These are phyloP conservation scores for Argyrosomus regius DNA, from an alignment of 2,797 vertebrate species.

Conservation along the genomic window DNA sequence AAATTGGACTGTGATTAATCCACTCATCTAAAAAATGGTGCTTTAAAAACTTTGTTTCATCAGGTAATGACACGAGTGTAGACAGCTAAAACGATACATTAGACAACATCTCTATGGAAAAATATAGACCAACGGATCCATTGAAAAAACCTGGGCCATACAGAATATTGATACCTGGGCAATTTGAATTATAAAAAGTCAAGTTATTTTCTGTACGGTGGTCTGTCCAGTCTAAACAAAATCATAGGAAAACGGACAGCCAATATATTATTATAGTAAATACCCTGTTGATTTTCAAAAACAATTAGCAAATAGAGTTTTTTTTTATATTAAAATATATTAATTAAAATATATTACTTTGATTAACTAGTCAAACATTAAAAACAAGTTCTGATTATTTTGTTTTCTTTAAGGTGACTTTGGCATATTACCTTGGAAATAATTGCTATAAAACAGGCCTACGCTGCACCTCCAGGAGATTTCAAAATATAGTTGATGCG, in stretches of 20 bases:
- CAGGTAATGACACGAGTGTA: conserved; percentile 51
- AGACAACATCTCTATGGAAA: conserved; percentile 63
- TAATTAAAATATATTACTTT: conserved; percentile 99
- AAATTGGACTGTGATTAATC: conserved; percentile 42
- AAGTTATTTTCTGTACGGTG: conserved; percentile 79
- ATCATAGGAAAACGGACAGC: conserved; percentile 73
- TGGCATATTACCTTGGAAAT: conserved; percentile 83
- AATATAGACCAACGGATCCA: conserved; percentile 55
- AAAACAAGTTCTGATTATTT: conserved; percentile 83
- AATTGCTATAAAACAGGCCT: conserved; percentile 67
- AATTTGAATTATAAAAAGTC: conserved; percentile 72
- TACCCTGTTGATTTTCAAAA: conserved; percentile 89
- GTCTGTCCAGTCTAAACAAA: conserved; percentile 76
- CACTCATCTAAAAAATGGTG: conserved; percentile 39
- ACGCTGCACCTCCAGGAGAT: conserved; percentile 64
- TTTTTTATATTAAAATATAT: conserved; percentile 96
- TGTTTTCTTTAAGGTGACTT: conserved; percentile 83
- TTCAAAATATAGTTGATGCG: conserved; percentile 65
- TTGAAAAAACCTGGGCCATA: conserved; percentile 54
- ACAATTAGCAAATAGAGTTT: conserved; percentile 87
- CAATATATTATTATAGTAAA: conserved; percentile 83
- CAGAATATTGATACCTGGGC: conserved; percentile 62
- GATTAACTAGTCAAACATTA: conserved; percentile 88
- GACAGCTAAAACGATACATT: conserved; percentile 47
- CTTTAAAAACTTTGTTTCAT: conserved; percentile 29